phyloP scores from a whole-genome alignment of 2,888 invertebrate genomes.

The Drosophila ezoana region DNA sequence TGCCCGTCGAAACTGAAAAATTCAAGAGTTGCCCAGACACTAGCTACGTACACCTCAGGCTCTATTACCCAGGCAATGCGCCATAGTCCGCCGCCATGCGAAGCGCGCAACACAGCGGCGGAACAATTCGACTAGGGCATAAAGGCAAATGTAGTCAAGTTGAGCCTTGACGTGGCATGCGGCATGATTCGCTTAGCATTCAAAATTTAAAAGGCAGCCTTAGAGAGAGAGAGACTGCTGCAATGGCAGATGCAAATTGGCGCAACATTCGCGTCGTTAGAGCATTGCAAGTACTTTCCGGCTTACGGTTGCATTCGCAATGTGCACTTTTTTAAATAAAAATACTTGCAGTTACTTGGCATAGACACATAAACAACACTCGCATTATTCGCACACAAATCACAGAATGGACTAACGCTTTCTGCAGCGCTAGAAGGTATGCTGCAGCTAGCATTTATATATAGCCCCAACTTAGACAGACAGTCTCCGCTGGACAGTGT shows the following conservation, averaged over 20 bases:
- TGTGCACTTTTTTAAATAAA: constrained; percentile 38
- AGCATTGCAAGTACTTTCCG: constrained; percentile 44
- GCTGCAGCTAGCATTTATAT: constrained; percentile 11
- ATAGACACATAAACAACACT: constrained; percentile 26
- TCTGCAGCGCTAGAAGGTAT: constrained; percentile 24
- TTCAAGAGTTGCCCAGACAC: constrained; percentile 21
- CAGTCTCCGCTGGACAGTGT: constrained; percentile 11
- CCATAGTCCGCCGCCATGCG: neutral
- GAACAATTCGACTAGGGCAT: constrained; percentile 17
- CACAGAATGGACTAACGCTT: constrained; percentile 17
- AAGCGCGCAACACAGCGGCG: neutral
- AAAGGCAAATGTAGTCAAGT: constrained; percentile 5
- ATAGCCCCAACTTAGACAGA: constrained; percentile 6
- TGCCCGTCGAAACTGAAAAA: constrained; percentile 23
- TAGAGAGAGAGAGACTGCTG: constrained; percentile 6
- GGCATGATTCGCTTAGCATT: constrained; percentile 55
- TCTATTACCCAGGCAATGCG: constrained; percentile 5
- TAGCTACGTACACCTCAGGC: constrained; percentile 17
- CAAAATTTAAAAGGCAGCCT: constrained; percentile 20
- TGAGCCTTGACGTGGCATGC: constrained; percentile 36
- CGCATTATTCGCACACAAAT: constrained; percentile 36
- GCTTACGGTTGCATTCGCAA: constrained; percentile 39
- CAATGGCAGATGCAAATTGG: constrained; percentile 48
- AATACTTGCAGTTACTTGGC: constrained; percentile 22
- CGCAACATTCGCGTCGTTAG: constrained; percentile 57